A percentile compares a stretch with the other conserved stretches of the same genome.
These are phyloP conservation scores for Nomada goodeniana DNA, from an alignment of 2,888 invertebrate species.

Conservation along the genomic window DNA sequence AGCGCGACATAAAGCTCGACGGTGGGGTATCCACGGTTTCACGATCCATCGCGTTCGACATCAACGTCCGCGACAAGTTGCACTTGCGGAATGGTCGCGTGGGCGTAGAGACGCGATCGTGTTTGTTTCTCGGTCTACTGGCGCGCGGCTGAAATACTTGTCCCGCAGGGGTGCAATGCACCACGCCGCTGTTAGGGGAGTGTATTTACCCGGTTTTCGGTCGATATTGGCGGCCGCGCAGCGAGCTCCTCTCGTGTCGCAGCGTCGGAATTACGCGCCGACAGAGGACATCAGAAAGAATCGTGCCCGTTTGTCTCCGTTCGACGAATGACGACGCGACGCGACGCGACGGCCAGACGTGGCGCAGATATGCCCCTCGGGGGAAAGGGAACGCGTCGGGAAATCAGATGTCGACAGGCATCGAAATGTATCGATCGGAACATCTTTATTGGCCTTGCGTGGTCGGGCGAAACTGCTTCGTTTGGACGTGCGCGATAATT, in stretches of 20 bases:
- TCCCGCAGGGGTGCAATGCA: slow-evolving; percentile 54
- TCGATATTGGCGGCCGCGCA: slow-evolving; percentile 63
- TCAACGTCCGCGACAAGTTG: slow-evolving; percentile 21
- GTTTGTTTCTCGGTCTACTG: slow-evolving; percentile 63
- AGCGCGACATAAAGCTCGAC: slow-evolving; percentile 28
- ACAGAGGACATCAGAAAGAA: slow-evolving; percentile 37
- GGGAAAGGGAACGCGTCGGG: neutral
- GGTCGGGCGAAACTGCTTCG: neutral
- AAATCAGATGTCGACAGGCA: slow-evolving; percentile 46
- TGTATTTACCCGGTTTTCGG: slow-evolving; percentile 70
- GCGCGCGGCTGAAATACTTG: slow-evolving; percentile 52
- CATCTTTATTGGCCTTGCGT: slow-evolving; percentile 41
- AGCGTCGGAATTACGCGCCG: slow-evolving; percentile 58
- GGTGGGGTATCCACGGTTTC: slow-evolving; percentile 30
- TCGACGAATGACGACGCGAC: neutral
- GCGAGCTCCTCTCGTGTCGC: slow-evolving; percentile 52
- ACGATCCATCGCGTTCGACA: slow-evolving; percentile 45
- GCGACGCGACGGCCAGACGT: neutral
- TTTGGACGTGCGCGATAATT: slow-evolving; percentile 16
- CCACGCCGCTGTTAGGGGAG: slow-evolving; percentile 39
- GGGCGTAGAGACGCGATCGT: slow-evolving; percentile 35
- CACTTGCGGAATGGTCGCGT: slow-evolving; percentile 15
- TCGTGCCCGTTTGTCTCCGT: slow-evolving; percentile 34
- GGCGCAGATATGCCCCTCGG: neutral
- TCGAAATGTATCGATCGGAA: slow-evolving; percentile 23